These are phyloP conservation scores for Menura novaehollandiae DNA, from an alignment of 2,113 vertebrate genomes.

Conservation along the genomic window DNA sequence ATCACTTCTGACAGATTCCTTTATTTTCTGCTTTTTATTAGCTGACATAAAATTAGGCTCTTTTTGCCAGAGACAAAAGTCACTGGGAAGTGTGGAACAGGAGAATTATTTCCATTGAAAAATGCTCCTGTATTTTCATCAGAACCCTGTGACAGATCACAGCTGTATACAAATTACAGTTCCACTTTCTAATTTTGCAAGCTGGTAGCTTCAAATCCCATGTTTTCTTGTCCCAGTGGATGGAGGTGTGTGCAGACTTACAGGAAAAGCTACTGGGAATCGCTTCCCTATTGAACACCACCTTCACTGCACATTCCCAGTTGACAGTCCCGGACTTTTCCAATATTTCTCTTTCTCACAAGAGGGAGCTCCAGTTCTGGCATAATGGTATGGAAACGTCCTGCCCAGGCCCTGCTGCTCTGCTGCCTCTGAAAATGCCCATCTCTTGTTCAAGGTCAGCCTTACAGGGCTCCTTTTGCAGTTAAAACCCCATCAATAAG, in stretches of 20 bases:
- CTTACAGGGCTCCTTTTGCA: neutral
- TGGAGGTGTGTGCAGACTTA: neutral
- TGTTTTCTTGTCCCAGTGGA: neutral
- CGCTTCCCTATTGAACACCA: neutral
- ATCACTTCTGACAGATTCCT: slow-evolving; percentile 5
- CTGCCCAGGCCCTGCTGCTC: neutral
- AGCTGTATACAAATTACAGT: neutral
- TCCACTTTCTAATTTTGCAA: neutral
- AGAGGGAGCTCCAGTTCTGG: slow-evolving; percentile 60
- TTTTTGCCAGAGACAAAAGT: neutral
- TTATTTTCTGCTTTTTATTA: slow-evolving; percentile 40
- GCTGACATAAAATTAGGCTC: neutral
- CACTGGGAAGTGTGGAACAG: neutral
- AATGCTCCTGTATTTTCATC: neutral
- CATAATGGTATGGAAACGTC: fast-evolving
- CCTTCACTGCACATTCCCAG: neutral
- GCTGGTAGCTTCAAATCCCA: neutral
- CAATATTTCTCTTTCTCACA: slow-evolving; percentile 29
- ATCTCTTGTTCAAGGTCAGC: neutral
- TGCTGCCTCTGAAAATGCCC: neutral
- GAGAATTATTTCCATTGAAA: neutral
- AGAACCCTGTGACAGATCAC: neutral
- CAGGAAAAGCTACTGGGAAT: neutral
- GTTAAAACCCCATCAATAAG: neutral
- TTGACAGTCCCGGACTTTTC: neutral